Base-by-base conservation (phyloP, 1,140 invertebrate genomes). In the Drosophila littoralis region DNA sequence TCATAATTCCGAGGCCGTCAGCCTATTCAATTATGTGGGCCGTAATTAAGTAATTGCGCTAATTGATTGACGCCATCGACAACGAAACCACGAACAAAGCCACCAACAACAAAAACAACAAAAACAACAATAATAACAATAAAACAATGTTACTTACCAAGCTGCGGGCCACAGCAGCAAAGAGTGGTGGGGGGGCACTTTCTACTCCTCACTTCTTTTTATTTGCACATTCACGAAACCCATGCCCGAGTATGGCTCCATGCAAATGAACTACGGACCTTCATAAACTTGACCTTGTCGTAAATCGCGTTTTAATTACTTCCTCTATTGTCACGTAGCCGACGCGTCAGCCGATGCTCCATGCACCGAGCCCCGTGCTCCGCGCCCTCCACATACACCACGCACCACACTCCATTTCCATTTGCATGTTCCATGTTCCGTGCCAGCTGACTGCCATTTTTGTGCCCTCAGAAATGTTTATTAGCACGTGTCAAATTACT, bases 271-370 rank as follows among this genome's bases (percentile, higher is more conserved):
- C 82, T 83, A 67, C 51, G 64, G 76, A 86, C 83, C 83, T 86
- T 89, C 83, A 86, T 83, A 86, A 86, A 83, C 83, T 88, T 86
- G 83, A 86, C 83, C 83, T 86, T 86, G 83, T 65, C 79, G 72
- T 88, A 79, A 86, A 86, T 86, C 79, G 83, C 76, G 84, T 88
- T 86, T 89, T 86, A 86, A 86, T 86, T 86, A 86, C 83, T 86
- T 86, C 83, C 83, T 86, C 68, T 67, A 86, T 86, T 86, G 83
- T 86, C 83, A 86, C 83, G 83, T 86, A 86, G 79, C 67, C 71
- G 48, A 66, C 79, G 57, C 70, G 72, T 65, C 71, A 46, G 15
- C 45, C 66, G 43, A 54, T 48, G 36, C 45, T 48, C 64, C 70
- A 63, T 54, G 40, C 45, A 45, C 38, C 28, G 32, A 40, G 45